These are phyloP conservation scores for Littorina saxatilis DNA, from an alignment of 1,140 invertebrate species.

Conservation along the genomic window DNA sequence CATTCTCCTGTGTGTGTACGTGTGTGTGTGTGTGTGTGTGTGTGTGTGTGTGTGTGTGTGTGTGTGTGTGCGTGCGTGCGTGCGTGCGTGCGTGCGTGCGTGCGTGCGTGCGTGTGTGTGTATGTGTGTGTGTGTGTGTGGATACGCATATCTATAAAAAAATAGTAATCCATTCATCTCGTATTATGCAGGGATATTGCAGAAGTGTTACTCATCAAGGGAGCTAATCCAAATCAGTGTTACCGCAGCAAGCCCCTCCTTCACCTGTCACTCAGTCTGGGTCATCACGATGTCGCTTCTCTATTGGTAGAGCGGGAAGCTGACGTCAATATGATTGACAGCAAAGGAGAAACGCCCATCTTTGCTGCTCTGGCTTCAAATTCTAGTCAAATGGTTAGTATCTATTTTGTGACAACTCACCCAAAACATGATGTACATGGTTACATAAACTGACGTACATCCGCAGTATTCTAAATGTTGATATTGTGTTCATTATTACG, in stretches of 20 bases:
- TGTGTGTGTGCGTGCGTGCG: too few relatives aligned
- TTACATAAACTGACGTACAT: too few relatives aligned
- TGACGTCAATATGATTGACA: conserved; percentile 25
- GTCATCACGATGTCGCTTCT: neutral
- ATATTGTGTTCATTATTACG: too few relatives aligned
- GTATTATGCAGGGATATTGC: neutral
- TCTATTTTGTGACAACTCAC: too few relatives aligned
- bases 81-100: neutral
- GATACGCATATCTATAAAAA: too few relatives aligned
- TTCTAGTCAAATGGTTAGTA: neutral
- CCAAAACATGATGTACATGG: too few relatives aligned
- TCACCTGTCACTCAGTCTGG: conserved; percentile 18
- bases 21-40: too few relatives aligned
- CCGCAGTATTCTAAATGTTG: too few relatives aligned
- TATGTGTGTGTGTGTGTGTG: neutral
- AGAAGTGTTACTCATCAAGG: neutral
- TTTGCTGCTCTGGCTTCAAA: conserved; percentile 9
- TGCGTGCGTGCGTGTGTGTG: neutral
- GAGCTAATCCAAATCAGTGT: neutral
- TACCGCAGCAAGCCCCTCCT: conserved; percentile 27
- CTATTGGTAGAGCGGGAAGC: conserved; percentile 12
- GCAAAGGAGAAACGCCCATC: conserved; percentile 25
- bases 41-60: too few relatives aligned
- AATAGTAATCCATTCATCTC: too few relatives aligned
- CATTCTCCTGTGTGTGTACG: too few relatives aligned